A percentile compares a stretch with the other conserved stretches of the same genome.
Evolutionary conservation across 2,888 invertebrate species (phyloP).

Genomic region (Nephrotoma flavescens): DNA sequence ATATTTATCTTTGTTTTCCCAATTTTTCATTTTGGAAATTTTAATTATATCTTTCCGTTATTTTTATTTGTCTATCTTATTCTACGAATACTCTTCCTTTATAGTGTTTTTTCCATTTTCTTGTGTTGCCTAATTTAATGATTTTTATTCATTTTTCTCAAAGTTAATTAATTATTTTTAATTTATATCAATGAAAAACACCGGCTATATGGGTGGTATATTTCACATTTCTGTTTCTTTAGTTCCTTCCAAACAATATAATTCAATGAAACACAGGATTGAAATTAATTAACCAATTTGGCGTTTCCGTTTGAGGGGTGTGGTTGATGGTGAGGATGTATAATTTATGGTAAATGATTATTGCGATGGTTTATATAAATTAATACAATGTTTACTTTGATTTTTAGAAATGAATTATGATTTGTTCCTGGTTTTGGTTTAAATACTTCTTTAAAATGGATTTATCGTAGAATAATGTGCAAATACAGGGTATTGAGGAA

Average conservation of each 20-base stretch:
- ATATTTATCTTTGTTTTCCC: neutral
- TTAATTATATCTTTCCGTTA: neutral
- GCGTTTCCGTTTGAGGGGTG: neutral
- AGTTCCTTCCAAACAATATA: neutral
- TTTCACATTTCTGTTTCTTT: neutral
- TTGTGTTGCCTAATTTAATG: neutral
- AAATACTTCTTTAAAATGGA: no score
- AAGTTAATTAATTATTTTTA: neutral
- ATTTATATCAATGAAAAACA: neutral
- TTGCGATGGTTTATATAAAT: neutral
- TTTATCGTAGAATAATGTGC: no score
- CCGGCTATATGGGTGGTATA: neutral
- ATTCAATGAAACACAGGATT: neutral
- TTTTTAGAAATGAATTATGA: neutral
- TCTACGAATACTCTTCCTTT: neutral
- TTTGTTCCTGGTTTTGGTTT: no score
- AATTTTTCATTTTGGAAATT: neutral
- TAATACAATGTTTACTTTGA: neutral
- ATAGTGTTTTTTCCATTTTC: neutral
- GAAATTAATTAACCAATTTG: neutral
- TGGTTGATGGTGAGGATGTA: neutral
- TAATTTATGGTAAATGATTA: neutral
- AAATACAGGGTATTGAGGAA: no score
- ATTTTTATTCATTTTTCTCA: neutral
- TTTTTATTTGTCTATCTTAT: neutral